Percentiles rank a stretch among this genome's conserved stretches.
Evolutionary conservation across 2,797 vertebrate genomes (phyloP).

Genomic region (Halcyon smyrnensis): DNA sequence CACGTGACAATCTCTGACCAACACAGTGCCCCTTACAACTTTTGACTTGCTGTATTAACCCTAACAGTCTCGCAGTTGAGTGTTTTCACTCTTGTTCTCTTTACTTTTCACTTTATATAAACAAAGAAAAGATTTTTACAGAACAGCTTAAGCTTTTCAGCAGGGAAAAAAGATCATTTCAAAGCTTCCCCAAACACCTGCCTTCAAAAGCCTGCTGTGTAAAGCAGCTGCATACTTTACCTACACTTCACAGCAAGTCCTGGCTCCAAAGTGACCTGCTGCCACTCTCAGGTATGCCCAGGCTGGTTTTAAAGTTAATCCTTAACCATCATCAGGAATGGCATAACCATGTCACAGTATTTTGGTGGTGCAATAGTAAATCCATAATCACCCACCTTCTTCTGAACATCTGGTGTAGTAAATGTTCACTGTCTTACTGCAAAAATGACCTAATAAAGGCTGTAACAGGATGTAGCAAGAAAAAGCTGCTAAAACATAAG

Average conservation of each 20-base stretch:
- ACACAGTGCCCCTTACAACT: background rate
- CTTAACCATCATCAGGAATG: background rate
- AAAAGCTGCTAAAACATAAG: background rate
- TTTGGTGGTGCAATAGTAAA: background rate
- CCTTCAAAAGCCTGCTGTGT: background rate
- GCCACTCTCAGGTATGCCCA: background rate
- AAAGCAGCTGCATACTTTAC: background rate
- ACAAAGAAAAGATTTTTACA: background rate
- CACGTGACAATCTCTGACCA: background rate
- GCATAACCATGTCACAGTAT: background rate
- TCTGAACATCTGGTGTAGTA: background rate
- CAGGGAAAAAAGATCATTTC: background rate
- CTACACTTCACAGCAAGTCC: background rate
- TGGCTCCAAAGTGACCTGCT: background rate
- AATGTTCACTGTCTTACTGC: background rate
- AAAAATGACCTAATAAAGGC: background rate
- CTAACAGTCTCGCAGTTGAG: background rate
- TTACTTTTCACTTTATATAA: background rate
- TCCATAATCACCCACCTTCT: background rate
- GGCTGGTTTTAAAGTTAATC: constrained; percentile 7
- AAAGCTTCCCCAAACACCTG: background rate
- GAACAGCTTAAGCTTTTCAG: background rate
- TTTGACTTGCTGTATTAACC: background rate
- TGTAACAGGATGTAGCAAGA: background rate
- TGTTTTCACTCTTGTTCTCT: background rate